Base-by-base conservation (phyloP, 2,113 vertebrate genomes). In the Melanostigma gelatinosum region DNA sequence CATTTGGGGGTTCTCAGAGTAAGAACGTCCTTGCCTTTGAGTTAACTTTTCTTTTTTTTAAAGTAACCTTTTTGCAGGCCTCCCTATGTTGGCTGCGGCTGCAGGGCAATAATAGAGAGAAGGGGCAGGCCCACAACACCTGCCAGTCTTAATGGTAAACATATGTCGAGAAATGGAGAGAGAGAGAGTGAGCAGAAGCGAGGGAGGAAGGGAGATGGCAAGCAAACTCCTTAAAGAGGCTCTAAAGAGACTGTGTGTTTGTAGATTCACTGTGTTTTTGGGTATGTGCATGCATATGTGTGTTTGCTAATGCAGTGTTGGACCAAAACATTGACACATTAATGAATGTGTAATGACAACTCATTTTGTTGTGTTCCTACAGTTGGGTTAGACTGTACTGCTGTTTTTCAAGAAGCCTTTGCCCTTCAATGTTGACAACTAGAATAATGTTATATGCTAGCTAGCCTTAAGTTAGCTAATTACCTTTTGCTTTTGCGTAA, bases 101-200 rank as follows among this genome's bases (percentile, higher is more conserved):
- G 83, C 88, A 86, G 86, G 85, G 88, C 87, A 89, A 82, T 88
- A 89, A 87, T 84, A 82, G 86, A 86, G 75, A 88, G 87, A 92
- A 89, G 85, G 86, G 80, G 88, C 85, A 85, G 88, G 88, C 82
- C 75, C 71, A 87, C 83, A 94, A 89, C 93, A 94, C 94, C 94
- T 94, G 94, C 91, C 93, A 93, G 85, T 93, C 83, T 88, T 93
- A 94, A 94, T 94, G 90, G 86, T 92, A 93, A 94, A 94, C 93
- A 89, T 88, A 87, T 94, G 93, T 91, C 7, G 46, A 89, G 86
- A 88, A 83, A 89, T 54, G 42, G 50, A 52, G 72, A 75, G 79
- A 75, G 79, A 67, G 79, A 67, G 78, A 65, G 72, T 62, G 67
- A 66, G 58, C 42, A 79, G 72, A 79, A 77, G 67, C 79, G 67